Evolutionary conservation across 2,888 invertebrate genomes (phyloP).

Genomic region (Cephus sareptanus): DNA sequence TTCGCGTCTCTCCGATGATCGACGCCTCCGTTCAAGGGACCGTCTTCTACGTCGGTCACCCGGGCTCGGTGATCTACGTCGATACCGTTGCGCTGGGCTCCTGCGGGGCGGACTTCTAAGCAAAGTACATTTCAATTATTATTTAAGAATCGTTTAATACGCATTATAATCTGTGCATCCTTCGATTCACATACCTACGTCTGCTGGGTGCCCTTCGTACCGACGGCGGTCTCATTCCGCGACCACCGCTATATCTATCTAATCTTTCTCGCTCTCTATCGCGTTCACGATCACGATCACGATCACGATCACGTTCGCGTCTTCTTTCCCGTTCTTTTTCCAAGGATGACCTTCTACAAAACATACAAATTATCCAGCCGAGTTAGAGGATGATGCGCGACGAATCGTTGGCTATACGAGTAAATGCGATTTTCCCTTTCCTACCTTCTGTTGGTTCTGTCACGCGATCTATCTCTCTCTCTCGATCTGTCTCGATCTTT

Average conservation of each 20-base stretch:
- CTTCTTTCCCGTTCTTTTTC: conserved; percentile 56
- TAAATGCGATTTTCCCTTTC: background rate
- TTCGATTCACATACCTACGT: conserved; percentile 51
- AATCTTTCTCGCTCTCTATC: conserved; percentile 58
- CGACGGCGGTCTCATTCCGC: conserved; percentile 63
- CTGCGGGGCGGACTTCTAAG: conserved; percentile 56
- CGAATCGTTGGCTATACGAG: too few relatives aligned
- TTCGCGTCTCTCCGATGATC: conserved; percentile 60
- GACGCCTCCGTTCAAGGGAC: conserved; percentile 57
- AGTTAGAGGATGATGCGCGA: too few relatives aligned
- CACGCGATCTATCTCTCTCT: conserved; percentile 63
- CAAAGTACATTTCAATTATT: too few relatives aligned
- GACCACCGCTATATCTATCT: conserved; percentile 58
- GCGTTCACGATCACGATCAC: conserved; percentile 54
- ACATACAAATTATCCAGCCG: background rate
- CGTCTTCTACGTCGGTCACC: conserved; percentile 56
- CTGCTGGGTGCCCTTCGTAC: conserved; percentile 58
- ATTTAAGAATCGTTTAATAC: too few relatives aligned
- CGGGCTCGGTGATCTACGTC: conserved; percentile 61
- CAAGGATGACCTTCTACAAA: conserved; percentile 49
- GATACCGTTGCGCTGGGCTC: conserved; percentile 55
- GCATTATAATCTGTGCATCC: too few relatives aligned
- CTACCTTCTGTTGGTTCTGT: conserved; percentile 57
- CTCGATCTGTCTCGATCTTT: conserved; percentile 63
- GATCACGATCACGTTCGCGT: conserved; percentile 52